Evolutionary conservation across 2,888 invertebrate species (phyloP), one percentile per base, ranked within the genome.

Genomic region (Drosophila koepferae): DNA sequence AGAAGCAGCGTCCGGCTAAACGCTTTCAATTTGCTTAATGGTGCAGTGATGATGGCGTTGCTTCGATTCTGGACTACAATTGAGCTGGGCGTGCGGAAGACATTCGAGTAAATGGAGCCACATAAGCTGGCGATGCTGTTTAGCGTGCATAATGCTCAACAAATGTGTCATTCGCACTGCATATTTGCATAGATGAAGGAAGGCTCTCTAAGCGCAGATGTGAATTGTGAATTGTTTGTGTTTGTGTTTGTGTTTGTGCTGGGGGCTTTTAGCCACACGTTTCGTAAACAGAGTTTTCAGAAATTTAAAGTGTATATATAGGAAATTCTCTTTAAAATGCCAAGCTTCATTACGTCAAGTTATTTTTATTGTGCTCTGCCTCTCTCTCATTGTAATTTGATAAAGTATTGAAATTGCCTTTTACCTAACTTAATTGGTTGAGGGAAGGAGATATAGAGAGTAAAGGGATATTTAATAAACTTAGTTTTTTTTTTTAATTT

Each of bases 11-110:
- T 77, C 82, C 85, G 60, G 67, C 80, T 85, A 87, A 85, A 82
- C 77, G 87, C 82, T 87, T 86, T 86, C 88, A 88, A 86, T 86
- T 88, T 86, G 86, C 72, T 83, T 81, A 86, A 86, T 86, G 88
- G 88, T 78, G 76, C 88, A 78, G 66, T 66, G 76, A 74, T 54
- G 63, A 77, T 28, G 70, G 65, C 46, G 49, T 61, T 63, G 62
- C 66, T 67, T 64, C 70, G 67, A 63, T 63, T 68, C 63, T 76
- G 60, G 68, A 80, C 55, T 60, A 81, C 86, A 86, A 83, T 83
- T 63, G 80, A 84, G 69, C 54, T 71, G 84, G 86, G 74, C 60
- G 84, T 84, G 83, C 70, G 73, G 72, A 72, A 80, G 86, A 84
- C 83, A 86, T 77, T 69, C 71, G 77, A 58, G 44, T 41, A 43